Percentiles rank a stretch among this genome's conserved stretches.
phyloP scores from a whole-genome alignment of 2,888 invertebrate species.

The Azorinus chamasolen region DNA sequence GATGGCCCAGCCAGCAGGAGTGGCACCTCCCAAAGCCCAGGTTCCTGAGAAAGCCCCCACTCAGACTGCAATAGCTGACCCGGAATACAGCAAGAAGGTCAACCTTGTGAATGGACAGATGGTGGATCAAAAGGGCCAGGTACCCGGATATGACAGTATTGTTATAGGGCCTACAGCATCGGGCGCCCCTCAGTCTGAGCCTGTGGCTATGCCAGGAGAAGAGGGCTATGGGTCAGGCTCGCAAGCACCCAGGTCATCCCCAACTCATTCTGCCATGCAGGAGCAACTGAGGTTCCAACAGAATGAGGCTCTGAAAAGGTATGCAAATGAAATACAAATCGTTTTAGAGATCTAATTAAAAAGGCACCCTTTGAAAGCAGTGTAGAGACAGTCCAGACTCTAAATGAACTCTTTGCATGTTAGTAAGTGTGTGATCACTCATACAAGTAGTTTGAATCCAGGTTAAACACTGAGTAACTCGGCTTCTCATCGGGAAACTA shows the following conservation, averaged over 20 bases:
- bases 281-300: constrained; percentile 72
- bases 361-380: too few relatives aligned
- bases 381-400: too few relatives aligned
- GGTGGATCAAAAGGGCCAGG: constrained; percentile 19
- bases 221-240: constrained; percentile 35
- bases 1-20: constrained; percentile 26
- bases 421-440: too few relatives aligned
- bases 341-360: too few relatives aligned
- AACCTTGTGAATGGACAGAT: constrained; percentile 62
- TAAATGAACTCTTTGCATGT: too few relatives aligned
- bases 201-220: not conserved
- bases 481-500: too few relatives aligned
- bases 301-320: constrained; percentile 87
- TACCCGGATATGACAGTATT: constrained; percentile 40
- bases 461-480: too few relatives aligned
- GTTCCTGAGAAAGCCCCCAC: constrained; percentile 38
- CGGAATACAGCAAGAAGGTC: constrained; percentile 59
- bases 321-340: too few relatives aligned
- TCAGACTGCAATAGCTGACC: constrained; percentile 36
- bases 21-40: constrained; percentile 32
- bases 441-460: too few relatives aligned
- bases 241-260: constrained; percentile 68
- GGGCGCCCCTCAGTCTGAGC: not conserved
- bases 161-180: constrained; percentile 39
- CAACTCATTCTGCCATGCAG: constrained; percentile 67